phyloP scores from a whole-genome alignment of 2,797 vertebrate species.

The Tolypeutes matacus region DNA sequence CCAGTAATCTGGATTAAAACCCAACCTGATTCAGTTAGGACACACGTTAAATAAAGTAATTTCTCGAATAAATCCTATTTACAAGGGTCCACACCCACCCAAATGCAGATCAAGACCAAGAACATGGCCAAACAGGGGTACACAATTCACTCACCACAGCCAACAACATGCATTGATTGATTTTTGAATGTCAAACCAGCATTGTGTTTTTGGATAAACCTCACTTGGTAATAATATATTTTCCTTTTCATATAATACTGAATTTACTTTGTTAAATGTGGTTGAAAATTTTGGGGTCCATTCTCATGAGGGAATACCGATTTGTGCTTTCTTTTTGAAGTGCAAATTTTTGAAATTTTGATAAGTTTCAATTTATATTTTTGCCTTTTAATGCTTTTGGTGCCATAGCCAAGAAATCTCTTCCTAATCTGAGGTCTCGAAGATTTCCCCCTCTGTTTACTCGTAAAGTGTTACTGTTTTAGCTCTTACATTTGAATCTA shows the following conservation, averaged over 20 bases:
- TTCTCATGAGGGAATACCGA: background rate
- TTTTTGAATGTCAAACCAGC: background rate
- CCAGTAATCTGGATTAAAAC: too few species aligned
- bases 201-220: background rate
- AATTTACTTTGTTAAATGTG: conserved; percentile 16
- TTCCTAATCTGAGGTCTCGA: background rate
- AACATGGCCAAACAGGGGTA: too few species aligned
- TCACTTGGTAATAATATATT: background rate
- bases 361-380: background rate
- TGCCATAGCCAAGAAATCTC: background rate
- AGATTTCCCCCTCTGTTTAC: background rate
- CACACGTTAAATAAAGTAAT: too few species aligned
- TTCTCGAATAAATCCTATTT: too few species aligned
- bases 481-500: background rate
- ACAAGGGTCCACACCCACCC: too few species aligned
- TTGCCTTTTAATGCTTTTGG: background rate
- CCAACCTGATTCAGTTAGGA: too few species aligned
- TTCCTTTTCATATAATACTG: background rate
- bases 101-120: too few species aligned
- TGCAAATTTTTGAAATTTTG: background rate
- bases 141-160: too few species aligned
- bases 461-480: background rate
- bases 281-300: background rate
- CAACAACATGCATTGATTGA: background rate
- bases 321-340: background rate